Percentiles rank a stretch among this genome's conserved stretches.
These are phyloP conservation scores for Falcaria lacertinaria DNA, from an alignment of 2,888 invertebrate genomes.

Conservation along the genomic window DNA sequence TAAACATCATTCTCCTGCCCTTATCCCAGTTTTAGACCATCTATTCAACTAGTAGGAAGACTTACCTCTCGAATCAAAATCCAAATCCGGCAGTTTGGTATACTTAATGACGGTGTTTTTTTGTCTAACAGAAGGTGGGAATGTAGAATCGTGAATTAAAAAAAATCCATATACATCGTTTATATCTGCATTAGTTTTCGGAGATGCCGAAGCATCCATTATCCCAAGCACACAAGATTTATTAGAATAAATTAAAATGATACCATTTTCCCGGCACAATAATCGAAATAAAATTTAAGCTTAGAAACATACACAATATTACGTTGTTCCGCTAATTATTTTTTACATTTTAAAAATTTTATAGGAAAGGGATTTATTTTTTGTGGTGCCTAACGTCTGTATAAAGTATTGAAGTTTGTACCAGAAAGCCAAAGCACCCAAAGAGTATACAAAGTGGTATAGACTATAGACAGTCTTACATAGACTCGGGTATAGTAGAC, in stretches of 20 bases:
- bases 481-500: no score
- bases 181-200: conserved; percentile 39
- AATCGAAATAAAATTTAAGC: conserved; percentile 2
- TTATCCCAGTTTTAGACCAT: not conserved
- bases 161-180: conserved; percentile 43
- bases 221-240: conserved; percentile 22
- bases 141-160: conserved; percentile 37
- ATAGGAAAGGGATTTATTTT: not conserved
- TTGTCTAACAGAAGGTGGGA: conserved; percentile 34
- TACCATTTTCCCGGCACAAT: conserved; percentile 15
- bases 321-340: conserved; percentile 14
- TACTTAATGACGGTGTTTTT: conserved; percentile 58
- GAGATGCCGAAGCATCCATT: conserved; percentile 66
- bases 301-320: conserved; percentile 7
- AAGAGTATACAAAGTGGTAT: no score
- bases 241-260: conserved; percentile 17
- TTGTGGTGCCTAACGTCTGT: no score
- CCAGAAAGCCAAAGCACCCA: no score
- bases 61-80: conserved; percentile 52
- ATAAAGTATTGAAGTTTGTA: no score
- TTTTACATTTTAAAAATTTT: conserved; percentile 35
- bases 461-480: no score
- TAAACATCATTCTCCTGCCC: no score
- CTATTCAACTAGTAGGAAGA: not conserved
- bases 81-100: conserved; percentile 61